Evolutionary conservation across 1,140 invertebrate species (phyloP), one percentile per base, ranked within the genome.

Genomic region (Aradophagus sp.): DNA sequence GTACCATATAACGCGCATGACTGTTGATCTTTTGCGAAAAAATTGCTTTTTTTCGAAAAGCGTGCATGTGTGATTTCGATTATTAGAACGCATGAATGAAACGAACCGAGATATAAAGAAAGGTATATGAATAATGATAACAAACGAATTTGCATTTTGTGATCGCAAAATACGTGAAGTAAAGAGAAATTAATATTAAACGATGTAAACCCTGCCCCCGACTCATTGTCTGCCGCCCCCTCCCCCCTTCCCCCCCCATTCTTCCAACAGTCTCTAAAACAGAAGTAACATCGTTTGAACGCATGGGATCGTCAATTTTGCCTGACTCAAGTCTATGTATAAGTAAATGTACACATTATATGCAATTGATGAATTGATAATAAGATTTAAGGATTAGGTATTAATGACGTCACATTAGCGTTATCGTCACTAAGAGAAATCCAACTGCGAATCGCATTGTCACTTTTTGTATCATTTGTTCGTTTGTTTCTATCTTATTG

Each of bases 401-500:
- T 80, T 79, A 5, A 81, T 50, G 73, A 78, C 75, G 75, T 76
- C 75, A 75, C 69, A 76, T 73, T 74, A 73, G 59, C 47, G 78
- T 79, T 78, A 69, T 53, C 73, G 72, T 79, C 78, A 82, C 77
- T 76, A 36, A 62, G 14, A n/a, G 65, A 83, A 77, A 59, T 58
- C 68, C 62, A 66, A 75, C 42, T 52, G 39, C 63, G 66, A 75
- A 77, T 48, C 50, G 80, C 81, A 84, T 82, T 76, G 80, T 83
- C 81, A 84, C 75, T 77, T 80, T 84, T 84, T 84, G 80, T 84
- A 83, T 84, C 80, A 83, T 84, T 84, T 83, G 79, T 83, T 83
- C 76, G 79, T 85, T 85, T 83, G 80, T 83, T 83, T 83, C 81
- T 84, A 83, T 83, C 80, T 83, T 84, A 82, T 76, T 85, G 80